Conservation (phyloP, 2,797 vertebrate species). For the Pteropus rufus region DNA sequence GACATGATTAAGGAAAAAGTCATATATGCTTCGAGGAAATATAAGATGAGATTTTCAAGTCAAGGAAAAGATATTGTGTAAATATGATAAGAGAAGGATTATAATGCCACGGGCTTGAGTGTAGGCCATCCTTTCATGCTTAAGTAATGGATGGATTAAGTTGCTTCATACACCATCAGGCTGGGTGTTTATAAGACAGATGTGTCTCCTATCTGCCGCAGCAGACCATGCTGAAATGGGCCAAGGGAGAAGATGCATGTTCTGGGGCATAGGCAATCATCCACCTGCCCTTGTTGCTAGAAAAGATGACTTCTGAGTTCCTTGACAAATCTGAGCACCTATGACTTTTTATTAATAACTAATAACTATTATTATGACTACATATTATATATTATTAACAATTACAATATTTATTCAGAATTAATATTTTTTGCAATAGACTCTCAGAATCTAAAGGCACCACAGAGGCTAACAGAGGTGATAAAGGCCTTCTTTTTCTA, state of each 20-base stretch:
- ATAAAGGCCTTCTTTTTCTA: neutral
- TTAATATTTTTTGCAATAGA: neutral
- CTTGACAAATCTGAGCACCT: neutral
- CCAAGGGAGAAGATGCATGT: neutral
- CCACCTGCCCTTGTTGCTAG: neutral
- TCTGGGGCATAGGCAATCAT: neutral
- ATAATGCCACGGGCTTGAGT: neutral
- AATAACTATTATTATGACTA: neutral
- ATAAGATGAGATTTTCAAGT: neutral
- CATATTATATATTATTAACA: neutral
- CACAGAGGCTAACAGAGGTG: neutral
- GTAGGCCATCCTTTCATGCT: neutral
- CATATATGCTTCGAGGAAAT: neutral
- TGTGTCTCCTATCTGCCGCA: neutral
- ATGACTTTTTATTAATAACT: neutral
- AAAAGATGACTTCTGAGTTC: neutral
- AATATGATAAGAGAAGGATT: neutral
- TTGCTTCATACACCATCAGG: neutral
- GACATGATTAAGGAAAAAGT: neutral
- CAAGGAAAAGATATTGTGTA: neutral
- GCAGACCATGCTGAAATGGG: neutral
- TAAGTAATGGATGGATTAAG: neutral
- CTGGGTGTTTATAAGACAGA: neutral
- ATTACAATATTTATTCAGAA: neutral
- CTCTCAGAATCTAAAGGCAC: neutral